phyloP scores from a whole-genome alignment of 2,113 vertebrate species.

The Tyrannus savana region DNA sequence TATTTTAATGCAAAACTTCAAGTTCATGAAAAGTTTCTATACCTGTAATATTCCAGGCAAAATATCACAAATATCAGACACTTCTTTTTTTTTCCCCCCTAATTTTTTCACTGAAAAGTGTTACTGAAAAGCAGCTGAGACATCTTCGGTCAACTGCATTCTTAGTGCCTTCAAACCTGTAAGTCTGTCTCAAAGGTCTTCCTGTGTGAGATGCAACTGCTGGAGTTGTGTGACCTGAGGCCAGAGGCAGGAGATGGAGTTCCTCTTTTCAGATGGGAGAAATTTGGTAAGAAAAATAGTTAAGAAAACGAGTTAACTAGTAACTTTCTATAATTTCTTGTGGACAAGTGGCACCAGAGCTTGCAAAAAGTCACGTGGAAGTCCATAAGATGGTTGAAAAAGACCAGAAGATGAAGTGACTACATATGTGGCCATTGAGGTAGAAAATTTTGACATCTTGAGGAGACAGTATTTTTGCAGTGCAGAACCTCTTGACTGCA shows the following conservation, averaged over 20 bases:
- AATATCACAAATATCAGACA: background rate
- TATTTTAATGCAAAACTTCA: background rate
- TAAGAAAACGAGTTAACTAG: background rate
- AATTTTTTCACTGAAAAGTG: background rate
- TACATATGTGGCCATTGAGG: background rate
- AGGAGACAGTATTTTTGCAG: background rate
- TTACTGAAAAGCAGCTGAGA: background rate
- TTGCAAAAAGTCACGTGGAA: background rate
- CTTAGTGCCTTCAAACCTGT: background rate
- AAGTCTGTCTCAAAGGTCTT: background rate
- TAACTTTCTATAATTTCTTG: background rate
- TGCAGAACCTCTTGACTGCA: background rate
- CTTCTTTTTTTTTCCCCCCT: background rate
- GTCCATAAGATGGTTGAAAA: fast-evolving
- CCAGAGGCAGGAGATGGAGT: background rate
- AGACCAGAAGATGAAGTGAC: background rate
- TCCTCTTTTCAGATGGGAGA: background rate
- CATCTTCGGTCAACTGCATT: background rate
- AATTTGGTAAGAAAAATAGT: background rate
- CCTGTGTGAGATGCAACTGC: background rate
- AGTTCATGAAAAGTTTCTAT: background rate
- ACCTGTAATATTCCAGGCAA: background rate
- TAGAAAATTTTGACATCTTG: background rate
- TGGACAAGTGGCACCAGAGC: background rate
- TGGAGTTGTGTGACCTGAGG: background rate